Evolutionary conservation across 2,113 vertebrate species (phyloP), one percentile per base, ranked within the genome.

Genomic region (Lamprotornis superbus): DNA sequence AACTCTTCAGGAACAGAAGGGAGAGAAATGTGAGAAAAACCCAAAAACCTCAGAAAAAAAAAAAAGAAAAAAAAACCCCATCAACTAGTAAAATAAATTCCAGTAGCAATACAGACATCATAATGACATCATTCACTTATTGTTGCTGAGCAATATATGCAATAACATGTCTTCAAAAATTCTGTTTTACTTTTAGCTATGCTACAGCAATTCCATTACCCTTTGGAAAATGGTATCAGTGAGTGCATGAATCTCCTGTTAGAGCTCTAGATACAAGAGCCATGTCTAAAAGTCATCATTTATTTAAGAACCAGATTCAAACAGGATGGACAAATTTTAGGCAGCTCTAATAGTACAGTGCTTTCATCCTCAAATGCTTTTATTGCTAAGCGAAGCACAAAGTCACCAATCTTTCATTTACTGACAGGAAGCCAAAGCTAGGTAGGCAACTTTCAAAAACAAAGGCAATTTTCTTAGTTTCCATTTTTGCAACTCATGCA

Each of bases 1-100:
- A 96, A 99, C 99, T 98, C 99, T 99, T 96, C 15, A 13, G 93
- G 64, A 89, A 96, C 42, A 92, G 67, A 96, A 94, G 46, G 53
- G 73, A 93, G 76, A 64, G 19, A 16, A 92, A 61, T 56, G 90
- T 95, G 87, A 93, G 68, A 55, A 64, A 63, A 89, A n/a, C 12
- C 14, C 30, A 59, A 87, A 49, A 18, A 19, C 3, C 9, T 4
- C 7, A 67, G 4, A 55, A 50, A 71, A n/a, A 16, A 7, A n/a
- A 55, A 55, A 27, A 4, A 12, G 14, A 42, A 50, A 50, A 28
- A 65, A 30, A 67, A 19, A 3, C 2, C 16, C 52, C 39, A 33
- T 1, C 7, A 39, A 56, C 18, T 17, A 74, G 16, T 63, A 81
- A 63, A 71, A 53, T 24, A 83, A 7, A 22, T 59, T 68, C 14